Base-by-base conservation (phyloP, 1,140 invertebrate genomes). In the Drosophila guanche region DNA sequence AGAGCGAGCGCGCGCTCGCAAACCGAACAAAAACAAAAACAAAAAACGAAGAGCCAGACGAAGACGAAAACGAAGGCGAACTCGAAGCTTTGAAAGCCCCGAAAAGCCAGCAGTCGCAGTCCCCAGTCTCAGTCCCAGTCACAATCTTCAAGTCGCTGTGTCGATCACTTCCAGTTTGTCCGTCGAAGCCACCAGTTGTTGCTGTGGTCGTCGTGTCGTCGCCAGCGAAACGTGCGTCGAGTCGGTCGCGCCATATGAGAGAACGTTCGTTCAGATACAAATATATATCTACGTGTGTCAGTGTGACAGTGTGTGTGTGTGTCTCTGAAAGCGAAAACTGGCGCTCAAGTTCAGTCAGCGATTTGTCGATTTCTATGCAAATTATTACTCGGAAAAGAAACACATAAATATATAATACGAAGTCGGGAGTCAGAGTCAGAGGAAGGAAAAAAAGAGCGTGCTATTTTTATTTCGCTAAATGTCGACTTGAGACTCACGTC, bases 401-500 rank as follows among this genome's bases (percentile, higher is more conserved):
- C 60, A 71, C 41, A 68, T 45, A 63, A 45, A 54, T 51, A 37
- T 37, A 37, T 37, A 37, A 37, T 37, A 37, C 33, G 33, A 16
- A 50, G 27, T 33, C 63, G 61, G 41, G 61, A 52, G 48, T n/a
- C 58, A 10, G 20, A 40, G 46, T 5, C 50, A 27, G 41, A 57
- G 42, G 62, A 10, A 42, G 40, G 33, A 55, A 85, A 81, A 79
- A 81, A 86, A 37, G 76, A 86, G 81, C 77, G 81, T 86, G 78
- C 83, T 86, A 86, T 86, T 86, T 85, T 86, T 86, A 81, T 86
- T 81, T 81, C 79, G 77, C 83, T 85, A 81, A 86, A 86, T 88
- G 81, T 88, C 83, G 81, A 86, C 83, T 88, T 66, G 65, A 75
- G 79, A 69, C 83, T 79, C 74, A 70, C 69, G 73, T 72, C 74